phyloP scores from a whole-genome alignment of 2,888 invertebrate genomes.

The Parnassius glacialis region DNA sequence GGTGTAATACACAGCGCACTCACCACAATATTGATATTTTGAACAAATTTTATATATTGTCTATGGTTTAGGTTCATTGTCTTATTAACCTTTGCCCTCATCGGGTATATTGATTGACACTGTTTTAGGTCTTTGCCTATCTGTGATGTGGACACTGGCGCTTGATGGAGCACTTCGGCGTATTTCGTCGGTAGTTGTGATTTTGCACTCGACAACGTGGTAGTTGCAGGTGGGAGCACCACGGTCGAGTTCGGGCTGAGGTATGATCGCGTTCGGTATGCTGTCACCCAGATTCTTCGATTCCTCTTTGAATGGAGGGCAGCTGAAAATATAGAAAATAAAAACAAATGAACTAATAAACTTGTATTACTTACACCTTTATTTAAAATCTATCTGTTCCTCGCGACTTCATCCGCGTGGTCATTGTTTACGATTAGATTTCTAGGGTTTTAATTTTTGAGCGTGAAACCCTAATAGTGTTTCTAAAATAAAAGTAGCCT shows the following conservation, averaged over 20 bases:
- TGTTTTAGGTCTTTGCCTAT: slow-evolving; percentile 65
- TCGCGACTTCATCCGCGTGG: too few species aligned
- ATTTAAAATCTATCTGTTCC: too few species aligned
- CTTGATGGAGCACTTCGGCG: slow-evolving; percentile 44
- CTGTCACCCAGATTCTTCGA: slow-evolving; percentile 56
- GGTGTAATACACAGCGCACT: slow-evolving; percentile 9
- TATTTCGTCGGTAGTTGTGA: slow-evolving; percentile 71
- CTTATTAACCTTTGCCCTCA: slow-evolving; percentile 76
- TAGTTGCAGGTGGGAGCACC: slow-evolving; percentile 70
- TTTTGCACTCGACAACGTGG: slow-evolving; percentile 72
- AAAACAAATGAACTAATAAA: background rate
- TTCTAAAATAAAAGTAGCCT: too few species aligned
- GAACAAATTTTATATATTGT: slow-evolving; percentile 28
- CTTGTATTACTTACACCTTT: too few species aligned
- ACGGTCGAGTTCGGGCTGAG: slow-evolving; percentile 68
- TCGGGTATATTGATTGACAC: slow-evolving; percentile 82
- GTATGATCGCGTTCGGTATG: slow-evolving; percentile 64
- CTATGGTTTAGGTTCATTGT: slow-evolving; percentile 23
- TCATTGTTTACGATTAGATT: too few species aligned
- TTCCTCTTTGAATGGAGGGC: slow-evolving; percentile 72
- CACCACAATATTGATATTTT: slow-evolving; percentile 26
- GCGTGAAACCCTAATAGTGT: too few species aligned
- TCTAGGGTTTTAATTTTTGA: too few species aligned
- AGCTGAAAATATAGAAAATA: slow-evolving; percentile 45
- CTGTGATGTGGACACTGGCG: slow-evolving; percentile 45